Evolutionary conservation across 2,797 vertebrate genomes (phyloP).

Genomic region (Acanthiza pusilla): DNA sequence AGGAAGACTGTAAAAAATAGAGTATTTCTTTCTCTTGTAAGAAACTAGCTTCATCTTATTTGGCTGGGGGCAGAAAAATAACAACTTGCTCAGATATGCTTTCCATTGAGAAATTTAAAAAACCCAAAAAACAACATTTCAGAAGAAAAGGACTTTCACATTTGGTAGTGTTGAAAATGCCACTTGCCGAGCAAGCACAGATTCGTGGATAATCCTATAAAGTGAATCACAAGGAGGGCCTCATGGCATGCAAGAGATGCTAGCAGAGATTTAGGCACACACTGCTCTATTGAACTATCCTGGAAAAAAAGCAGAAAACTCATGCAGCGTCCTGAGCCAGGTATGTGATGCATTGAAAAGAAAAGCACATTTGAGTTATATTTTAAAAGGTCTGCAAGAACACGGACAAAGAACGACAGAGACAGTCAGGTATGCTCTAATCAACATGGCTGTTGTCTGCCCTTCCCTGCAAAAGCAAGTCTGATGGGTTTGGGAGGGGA

Average conservation of each 20-base stretch:
- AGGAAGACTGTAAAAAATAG: neutral
- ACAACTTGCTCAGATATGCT: neutral
- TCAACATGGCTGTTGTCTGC: neutral
- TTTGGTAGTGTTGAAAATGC: neutral
- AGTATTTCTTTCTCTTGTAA: neutral
- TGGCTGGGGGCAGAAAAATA: conserved; percentile 7
- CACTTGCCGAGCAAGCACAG: neutral
- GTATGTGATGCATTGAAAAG: neutral
- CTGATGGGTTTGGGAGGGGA: neutral
- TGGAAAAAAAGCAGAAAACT: neutral
- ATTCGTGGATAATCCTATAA: neutral
- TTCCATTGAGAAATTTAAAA: neutral
- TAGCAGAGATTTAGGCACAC: neutral
- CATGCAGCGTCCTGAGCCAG: neutral
- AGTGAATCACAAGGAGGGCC: neutral
- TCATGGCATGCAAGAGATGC: neutral
- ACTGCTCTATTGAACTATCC: neutral
- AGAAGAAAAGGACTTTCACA: conserved; percentile 2
- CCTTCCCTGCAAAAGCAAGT: neutral
- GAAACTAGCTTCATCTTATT: neutral
- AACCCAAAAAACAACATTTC: neutral
- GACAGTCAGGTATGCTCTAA: neutral
- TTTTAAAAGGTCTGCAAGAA: neutral
- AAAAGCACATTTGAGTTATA: neutral
- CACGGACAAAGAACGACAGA: neutral